Base-by-base conservation (phyloP, 53 echinoderm and acorn worm genomes). In the Echinometra lucunter region DNA sequence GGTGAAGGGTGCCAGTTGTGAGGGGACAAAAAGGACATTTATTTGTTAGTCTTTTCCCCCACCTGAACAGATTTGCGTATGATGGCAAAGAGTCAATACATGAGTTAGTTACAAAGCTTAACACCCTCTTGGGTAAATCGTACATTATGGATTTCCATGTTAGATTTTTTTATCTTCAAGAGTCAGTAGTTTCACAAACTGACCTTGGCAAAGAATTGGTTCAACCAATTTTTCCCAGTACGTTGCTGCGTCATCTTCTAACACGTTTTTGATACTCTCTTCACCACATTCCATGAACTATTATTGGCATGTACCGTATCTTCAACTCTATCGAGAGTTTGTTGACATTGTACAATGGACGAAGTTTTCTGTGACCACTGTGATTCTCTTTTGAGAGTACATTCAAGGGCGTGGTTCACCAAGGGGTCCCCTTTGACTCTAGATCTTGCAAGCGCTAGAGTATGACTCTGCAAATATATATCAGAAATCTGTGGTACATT, bases 111-210 rank as follows among this genome's bases (percentile, higher is more conserved):
- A 45, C 82, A 2, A 82, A 82, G 17, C 82, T 44, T 45, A 82
- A 8, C 23, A 82, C 82, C 45, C 45, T 42, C 44, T 45, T 44
- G 5, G 82, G 82, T 44, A 82, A 45, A 25, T 82, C 30, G 25
- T 19, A 45, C 82, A 82, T 82, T 23, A 82, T 82, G 23, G 44
- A 82, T 82, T 45, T n/a, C n/a, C n/a, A n/a, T n/a, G n/a, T n/a
- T n/a, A n/a, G n/a, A n/a, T n/a, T n/a, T n/a, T n/a, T n/a, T n/a
- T n/a, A 44, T 82, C 82, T 42, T 42, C 75, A 10, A 75, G 75
- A 3, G 40, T 30, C 45, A 82, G 30, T 23, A 82, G 44, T 44
- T 82, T 82, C 25, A 82, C 38, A 4, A 35, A 75, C 75, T 75
- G 75, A 6, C 75, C 75, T 75, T 75, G 75, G 15, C 1, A 1